Base-by-base conservation (phyloP, 2,797 vertebrate genomes). In the Crocodylus rhombifer region DNA sequence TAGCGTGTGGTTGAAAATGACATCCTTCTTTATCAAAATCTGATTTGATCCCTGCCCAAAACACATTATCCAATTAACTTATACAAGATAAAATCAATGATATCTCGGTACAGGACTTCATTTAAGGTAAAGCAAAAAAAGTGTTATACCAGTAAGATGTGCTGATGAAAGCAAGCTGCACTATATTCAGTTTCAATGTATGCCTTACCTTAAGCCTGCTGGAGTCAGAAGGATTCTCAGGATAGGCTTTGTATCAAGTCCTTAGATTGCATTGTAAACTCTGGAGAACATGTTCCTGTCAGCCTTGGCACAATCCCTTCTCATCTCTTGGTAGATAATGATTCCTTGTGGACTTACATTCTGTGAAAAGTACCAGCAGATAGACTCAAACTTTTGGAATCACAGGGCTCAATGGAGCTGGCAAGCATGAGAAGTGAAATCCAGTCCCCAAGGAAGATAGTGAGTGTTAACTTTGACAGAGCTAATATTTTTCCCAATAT, bases 21-120 rank as follows among this genome's bases (percentile, higher is more conserved):
- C 88, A 90, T 91, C 80, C 56, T 83, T 90, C 80, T 86, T 77
- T 86, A 71, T 51, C 65, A 87, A 86, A 57, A 90, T 77, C 20
- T 92, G 42, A 93, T 87, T 86, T 89, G 75, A 82, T 77, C 75
- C 79, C 80, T 87, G 90, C 87, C 87, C 86, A 94, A 90, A 94
- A 93, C 67, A 80, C 51, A 26, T 67, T 91, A 71, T 91, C 61
- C 73, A 77, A 80, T 92, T 33, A 89, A 81, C 86, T 87, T 81
- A 88, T 83, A 65, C 77, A 80, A 71, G 58, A 86, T 84, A 75
- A 42, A 51, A 67, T 69, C 57, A 84, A 67, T 25, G 65, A 84
- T 81, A 6, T 7, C 65, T 90, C 87, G 75, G 56, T 60, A 5
- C 5, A 80, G 18, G 60, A 79, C 82, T 56, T 60, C 85, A 62